Evolutionary conservation across 2,113 vertebrate species (phyloP).

Genomic region (Hucho hucho): DNA sequence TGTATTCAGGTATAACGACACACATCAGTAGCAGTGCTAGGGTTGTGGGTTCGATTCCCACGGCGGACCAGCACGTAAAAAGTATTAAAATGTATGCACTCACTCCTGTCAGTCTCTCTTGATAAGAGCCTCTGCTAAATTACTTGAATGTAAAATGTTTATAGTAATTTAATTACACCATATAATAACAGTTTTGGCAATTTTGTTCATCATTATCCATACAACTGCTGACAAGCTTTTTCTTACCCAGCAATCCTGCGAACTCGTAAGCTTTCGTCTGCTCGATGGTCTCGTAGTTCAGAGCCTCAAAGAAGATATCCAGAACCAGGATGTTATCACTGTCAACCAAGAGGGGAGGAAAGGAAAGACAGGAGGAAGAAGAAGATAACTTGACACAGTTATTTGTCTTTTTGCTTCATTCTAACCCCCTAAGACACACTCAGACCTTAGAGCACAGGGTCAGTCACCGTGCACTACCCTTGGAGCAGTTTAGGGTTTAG

Average conservation of each 20-base stretch:
- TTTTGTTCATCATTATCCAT: not conserved
- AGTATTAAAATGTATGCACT: too few relatives aligned
- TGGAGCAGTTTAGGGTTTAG: too few relatives aligned
- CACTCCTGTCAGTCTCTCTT: too few relatives aligned
- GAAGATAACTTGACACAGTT: conserved; percentile 4
- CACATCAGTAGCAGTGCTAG: too few relatives aligned
- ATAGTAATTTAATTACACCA: too few relatives aligned
- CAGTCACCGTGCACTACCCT: too few relatives aligned
- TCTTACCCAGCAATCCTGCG: conserved; percentile 92
- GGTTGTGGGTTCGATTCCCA: too few relatives aligned
- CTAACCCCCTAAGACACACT: too few relatives aligned
- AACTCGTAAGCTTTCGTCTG: conserved; percentile 98
- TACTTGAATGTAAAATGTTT: not conserved
- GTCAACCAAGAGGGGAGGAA: conserved; percentile 43
- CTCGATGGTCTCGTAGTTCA: conserved; percentile 98
- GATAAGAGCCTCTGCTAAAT: too few relatives aligned
- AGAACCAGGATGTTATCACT: conserved; percentile 98
- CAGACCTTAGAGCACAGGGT: too few relatives aligned
- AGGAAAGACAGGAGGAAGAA: not conserved
- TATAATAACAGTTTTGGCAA: too few relatives aligned
- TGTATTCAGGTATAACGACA: not conserved
- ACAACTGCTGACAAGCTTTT: conserved; percentile 16
- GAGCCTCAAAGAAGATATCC: conserved; percentile 97
- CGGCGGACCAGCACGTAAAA: not conserved
- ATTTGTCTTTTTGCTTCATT: too few relatives aligned